These are phyloP conservation scores for Halocynthia roretzi DNA, from an alignment of 23 tunicate species.

Conservation along the genomic window DNA sequence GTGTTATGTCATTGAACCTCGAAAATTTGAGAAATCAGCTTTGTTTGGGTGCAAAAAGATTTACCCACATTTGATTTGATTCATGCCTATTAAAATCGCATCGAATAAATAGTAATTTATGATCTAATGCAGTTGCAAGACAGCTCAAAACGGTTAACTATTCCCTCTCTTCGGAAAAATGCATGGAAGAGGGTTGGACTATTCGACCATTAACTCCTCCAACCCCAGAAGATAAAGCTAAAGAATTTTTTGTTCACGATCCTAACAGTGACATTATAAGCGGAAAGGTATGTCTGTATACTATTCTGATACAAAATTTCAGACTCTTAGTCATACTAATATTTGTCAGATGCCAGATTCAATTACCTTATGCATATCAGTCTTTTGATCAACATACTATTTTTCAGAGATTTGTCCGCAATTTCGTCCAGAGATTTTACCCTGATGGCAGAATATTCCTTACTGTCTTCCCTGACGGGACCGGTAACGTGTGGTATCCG, in stretches of 20 bases:
- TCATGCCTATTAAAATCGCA: no score
- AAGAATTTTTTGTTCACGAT: conserved; percentile 48
- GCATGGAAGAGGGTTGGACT: conserved; percentile 95
- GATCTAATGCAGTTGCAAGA: conserved; percentile 47
- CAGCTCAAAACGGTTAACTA: conserved; percentile 84
- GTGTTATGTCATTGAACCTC: no score
- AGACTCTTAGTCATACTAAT: not conserved
- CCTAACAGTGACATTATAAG: conserved; percentile 34
- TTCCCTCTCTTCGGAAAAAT: conserved; percentile 70
- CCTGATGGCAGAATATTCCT: conserved; percentile 55
- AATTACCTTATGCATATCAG: conserved; percentile 6
- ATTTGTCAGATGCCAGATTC: not conserved
- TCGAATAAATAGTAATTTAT: no score
- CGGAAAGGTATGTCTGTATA: conserved; percentile 31
- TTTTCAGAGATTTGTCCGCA: conserved; percentile 35
- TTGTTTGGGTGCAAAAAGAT: no score
- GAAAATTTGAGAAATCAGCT: no score
- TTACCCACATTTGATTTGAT: no score
- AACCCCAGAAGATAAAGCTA: conserved; percentile 40
- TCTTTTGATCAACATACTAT: not conserved
- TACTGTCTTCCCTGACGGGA: conserved; percentile 64
- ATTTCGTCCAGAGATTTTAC: conserved; percentile 50
- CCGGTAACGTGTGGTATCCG: conserved; percentile 84
- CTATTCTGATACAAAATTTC: not conserved
- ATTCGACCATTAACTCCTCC: conserved; percentile 59